phyloP scores from a whole-genome alignment of 1,140 invertebrate genomes.

The Drosophila guanche region DNA sequence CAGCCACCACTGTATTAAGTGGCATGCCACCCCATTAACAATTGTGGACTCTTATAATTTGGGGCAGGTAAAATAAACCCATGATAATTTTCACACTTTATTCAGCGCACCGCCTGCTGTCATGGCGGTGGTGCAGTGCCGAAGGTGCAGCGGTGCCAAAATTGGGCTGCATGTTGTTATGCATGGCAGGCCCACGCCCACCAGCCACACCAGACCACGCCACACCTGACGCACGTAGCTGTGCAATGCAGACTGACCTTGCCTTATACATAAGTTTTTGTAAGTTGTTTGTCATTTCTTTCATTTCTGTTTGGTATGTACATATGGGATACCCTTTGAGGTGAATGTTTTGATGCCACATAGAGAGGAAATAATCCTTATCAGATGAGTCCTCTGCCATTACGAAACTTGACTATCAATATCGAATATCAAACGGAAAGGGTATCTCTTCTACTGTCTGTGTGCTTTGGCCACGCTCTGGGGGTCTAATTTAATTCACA shows the following conservation, averaged over 20 bases:
- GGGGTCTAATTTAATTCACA: constrained; percentile 60
- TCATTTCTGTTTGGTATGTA: too few species aligned
- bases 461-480: constrained; percentile 43
- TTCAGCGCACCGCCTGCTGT: background rate
- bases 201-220: background rate
- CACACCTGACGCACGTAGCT: constrained; percentile 34
- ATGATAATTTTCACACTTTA: constrained; percentile 31
- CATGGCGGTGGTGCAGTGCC: background rate
- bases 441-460: background rate
- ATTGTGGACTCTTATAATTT: background rate
- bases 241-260: constrained; percentile 29
- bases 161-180: constrained; percentile 22
- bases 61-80: constrained; percentile 14
- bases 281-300: too few species aligned
- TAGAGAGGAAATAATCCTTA: too few species aligned
- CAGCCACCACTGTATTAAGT: too few species aligned
- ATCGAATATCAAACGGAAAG: background rate
- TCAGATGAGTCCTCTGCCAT: too few species aligned
- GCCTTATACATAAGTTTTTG: constrained; percentile 1
- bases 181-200: constrained; percentile 16
- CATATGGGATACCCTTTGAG: too few species aligned
- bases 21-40: constrained; percentile 9
- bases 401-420: too few species aligned
- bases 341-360: too few species aligned
- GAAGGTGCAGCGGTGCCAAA: constrained; percentile 11